phyloP scores from a whole-genome alignment of 2,888 invertebrate genomes.

The Caenorhabditis sp. region DNA sequence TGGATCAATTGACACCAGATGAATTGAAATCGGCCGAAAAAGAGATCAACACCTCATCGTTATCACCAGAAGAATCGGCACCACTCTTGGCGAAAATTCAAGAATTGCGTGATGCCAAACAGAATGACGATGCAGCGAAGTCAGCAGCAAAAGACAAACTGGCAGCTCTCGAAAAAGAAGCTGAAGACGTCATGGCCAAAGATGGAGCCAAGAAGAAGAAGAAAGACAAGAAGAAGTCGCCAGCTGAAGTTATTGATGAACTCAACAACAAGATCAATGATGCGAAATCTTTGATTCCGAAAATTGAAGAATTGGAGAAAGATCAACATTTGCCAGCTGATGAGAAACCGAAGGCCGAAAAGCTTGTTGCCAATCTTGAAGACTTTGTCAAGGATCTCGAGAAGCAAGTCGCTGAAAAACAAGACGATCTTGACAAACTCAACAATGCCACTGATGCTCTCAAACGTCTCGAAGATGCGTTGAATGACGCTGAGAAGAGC shows the following conservation, averaged over 20 bases:
- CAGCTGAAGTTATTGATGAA: constrained; percentile 9
- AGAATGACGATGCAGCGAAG: constrained; percentile 15
- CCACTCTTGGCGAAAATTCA: constrained; percentile 4
- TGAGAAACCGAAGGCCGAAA: constrained; percentile 10
- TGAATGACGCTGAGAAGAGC: constrained; percentile 24
- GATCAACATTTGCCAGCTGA: constrained; percentile 2
- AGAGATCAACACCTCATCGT: neutral
- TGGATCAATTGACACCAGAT: constrained; percentile 11
- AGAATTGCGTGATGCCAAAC: constrained; percentile 3
- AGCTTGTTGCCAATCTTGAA: constrained; percentile 1
- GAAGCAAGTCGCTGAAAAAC: constrained; percentile 10
- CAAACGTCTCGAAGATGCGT: constrained; percentile 21
- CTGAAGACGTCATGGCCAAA: constrained; percentile 17
- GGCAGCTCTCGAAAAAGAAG: constrained; percentile 22
- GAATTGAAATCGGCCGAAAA: constrained; percentile 6
- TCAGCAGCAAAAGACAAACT: constrained; percentile 30
- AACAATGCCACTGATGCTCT: constrained; percentile 16
- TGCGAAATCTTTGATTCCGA: constrained; percentile 12
- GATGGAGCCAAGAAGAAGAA: constrained; percentile 7
- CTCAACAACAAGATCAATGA: constrained; percentile 15
- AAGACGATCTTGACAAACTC: constrained; percentile 10
- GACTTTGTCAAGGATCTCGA: constrained; percentile 1
- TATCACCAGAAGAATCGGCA: constrained; percentile 4
- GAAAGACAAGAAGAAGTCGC: constrained; percentile 12
- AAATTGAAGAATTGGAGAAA: constrained; percentile 14